phyloP scores from a whole-genome alignment of 2,888 invertebrate species.

The Sphaerophoria rueppellii region DNA sequence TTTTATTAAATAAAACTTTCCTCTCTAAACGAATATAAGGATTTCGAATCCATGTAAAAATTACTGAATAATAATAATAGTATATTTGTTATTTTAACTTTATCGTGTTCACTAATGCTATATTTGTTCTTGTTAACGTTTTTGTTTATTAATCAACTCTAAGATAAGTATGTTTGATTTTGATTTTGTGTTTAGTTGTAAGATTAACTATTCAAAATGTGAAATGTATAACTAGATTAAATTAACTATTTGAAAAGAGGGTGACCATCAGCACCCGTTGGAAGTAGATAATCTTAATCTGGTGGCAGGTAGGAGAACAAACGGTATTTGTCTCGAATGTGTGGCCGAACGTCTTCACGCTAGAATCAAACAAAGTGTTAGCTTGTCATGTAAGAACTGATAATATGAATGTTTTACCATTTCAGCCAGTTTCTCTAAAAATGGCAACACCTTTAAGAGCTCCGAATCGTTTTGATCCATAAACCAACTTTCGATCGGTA shows the following conservation, averaged over 20 bases:
- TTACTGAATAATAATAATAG: slow-evolving; percentile 60
- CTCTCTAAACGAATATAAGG: slow-evolving; percentile 41
- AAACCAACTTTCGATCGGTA: slow-evolving; percentile 99
- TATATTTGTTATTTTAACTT: slow-evolving; percentile 12
- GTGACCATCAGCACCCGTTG: background rate
- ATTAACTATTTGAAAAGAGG: slow-evolving; percentile 47
- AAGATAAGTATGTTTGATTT: slow-evolving; percentile 21
- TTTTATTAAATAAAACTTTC: slow-evolving; percentile 27
- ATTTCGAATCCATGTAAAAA: slow-evolving; percentile 71
- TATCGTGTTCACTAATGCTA: slow-evolving; percentile 35
- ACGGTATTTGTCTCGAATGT: slow-evolving; percentile 94
- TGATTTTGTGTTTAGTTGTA: slow-evolving; percentile 51
- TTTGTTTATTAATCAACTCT: slow-evolving; percentile 38
- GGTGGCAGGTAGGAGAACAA: slow-evolving; percentile 94
- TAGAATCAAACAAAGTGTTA: slow-evolving; percentile 77
- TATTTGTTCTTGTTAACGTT: slow-evolving; percentile 45
- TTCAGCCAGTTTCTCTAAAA: slow-evolving; percentile 92
- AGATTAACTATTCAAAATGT: slow-evolving; percentile 55
- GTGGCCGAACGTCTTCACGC: slow-evolving; percentile 96
- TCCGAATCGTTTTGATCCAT: slow-evolving; percentile 94
- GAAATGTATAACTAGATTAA: slow-evolving; percentile 67
- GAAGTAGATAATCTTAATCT: slow-evolving; percentile 84
- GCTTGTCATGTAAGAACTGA: background rate
- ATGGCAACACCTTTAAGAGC: slow-evolving; percentile 94
- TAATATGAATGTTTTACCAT: slow-evolving; percentile 84